Percentiles rank a stretch among this genome's conserved stretches.
Evolutionary conservation across 2,888 invertebrate species (phyloP).

Genomic region (Trimorus sp.): DNA sequence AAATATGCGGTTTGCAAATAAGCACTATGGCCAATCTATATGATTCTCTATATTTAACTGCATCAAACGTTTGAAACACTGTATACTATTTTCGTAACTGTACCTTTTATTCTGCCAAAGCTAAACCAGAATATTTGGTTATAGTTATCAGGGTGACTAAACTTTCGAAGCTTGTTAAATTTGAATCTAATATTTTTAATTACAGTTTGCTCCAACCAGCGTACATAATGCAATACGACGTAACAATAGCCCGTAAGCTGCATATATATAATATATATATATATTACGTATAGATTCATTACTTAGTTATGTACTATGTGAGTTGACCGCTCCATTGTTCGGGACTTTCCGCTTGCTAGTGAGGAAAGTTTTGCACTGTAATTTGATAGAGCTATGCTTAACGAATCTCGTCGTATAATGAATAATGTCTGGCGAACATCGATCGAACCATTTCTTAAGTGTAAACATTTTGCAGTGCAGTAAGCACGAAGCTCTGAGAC

Average conservation of each 20-base stretch:
- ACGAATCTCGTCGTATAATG: constrained; percentile 43
- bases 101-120: too few relatives aligned
- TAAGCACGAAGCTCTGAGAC: neutral
- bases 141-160: neutral
- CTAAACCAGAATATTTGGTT: too few relatives aligned
- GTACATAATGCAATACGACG: constrained; percentile 30
- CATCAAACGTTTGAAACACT: too few relatives aligned
- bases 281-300: constrained; percentile 53
- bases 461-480: constrained; percentile 5
- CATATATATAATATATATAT: constrained; percentile 30
- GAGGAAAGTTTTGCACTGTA: constrained; percentile 48
- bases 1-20: too few relatives aligned
- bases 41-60: too few relatives aligned
- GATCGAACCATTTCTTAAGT: neutral
- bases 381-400: constrained; percentile 54
- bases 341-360: constrained; percentile 37
- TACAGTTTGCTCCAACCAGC: constrained; percentile 5
- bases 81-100: too few relatives aligned
- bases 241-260: constrained; percentile 48
- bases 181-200: constrained; percentile 36
- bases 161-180: constrained; percentile 16
- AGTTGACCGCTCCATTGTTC: constrained; percentile 55
- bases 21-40: too few relatives aligned
- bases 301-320: constrained; percentile 46
- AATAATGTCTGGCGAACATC: constrained; percentile 37